Percentiles rank a stretch among this genome's conserved stretches.
These are phyloP conservation scores for Sebastes kiyomatsui DNA, from an alignment of 2,797 vertebrate species.

Conservation along the genomic window DNA sequence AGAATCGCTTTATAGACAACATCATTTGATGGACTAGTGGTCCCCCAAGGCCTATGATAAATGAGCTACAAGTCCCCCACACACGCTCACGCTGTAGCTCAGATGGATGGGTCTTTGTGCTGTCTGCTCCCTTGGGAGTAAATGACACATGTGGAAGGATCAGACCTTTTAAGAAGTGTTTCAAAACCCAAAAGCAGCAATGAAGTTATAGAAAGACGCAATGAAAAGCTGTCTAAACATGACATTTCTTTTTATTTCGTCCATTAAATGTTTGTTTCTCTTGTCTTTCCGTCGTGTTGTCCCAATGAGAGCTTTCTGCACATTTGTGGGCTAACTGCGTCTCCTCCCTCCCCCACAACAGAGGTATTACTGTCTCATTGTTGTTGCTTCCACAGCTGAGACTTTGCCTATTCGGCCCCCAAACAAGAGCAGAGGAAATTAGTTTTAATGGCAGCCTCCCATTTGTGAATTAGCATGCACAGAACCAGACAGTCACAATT, in stretches of 20 bases:
- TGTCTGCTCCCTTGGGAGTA: slow-evolving; percentile 11
- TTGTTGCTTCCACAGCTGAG: slow-evolving; percentile 2
- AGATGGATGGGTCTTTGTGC: slow-evolving; percentile 64
- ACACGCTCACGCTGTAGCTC: slow-evolving; percentile 45
- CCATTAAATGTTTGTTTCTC: neutral
- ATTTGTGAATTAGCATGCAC: slow-evolving; percentile 10
- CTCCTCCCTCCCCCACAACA: neutral
- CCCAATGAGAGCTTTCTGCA: neutral
- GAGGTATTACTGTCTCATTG: slow-evolving; percentile 21
- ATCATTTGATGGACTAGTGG: slow-evolving; percentile 47
- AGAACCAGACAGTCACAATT: slow-evolving; percentile 6
- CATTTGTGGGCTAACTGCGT: neutral
- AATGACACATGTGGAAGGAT: slow-evolving; percentile 19
- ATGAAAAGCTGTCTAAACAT: neutral
- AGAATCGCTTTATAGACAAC: slow-evolving; percentile 28
- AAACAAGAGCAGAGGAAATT: slow-evolving; percentile 33
- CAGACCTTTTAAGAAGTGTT: slow-evolving; percentile 18
- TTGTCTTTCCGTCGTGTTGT: neutral
- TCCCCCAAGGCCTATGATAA: slow-evolving; percentile 39
- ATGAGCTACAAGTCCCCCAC: slow-evolving; percentile 49
- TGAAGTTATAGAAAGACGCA: neutral
- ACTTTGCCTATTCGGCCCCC: neutral
- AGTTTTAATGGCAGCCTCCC: slow-evolving; percentile 8
- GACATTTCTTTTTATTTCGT: neutral
- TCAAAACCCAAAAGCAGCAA: neutral